Conservation (phyloP, 1,140 invertebrate species). For the Drosophila mojavensis region DNA sequence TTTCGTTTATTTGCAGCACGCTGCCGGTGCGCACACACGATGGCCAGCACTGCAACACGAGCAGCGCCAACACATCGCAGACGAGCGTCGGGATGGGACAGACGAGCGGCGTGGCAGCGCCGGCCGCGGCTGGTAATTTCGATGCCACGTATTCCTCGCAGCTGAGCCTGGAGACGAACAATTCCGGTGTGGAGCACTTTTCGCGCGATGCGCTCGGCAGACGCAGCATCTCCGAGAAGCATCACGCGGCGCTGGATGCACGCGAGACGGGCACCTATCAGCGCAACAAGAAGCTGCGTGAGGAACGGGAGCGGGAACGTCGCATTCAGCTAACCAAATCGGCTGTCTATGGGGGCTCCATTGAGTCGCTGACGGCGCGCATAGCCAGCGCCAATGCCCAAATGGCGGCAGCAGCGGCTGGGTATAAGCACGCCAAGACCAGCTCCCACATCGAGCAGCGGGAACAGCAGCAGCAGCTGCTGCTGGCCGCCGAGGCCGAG, state of each 20-base stretch:
- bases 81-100: constrained; percentile 16
- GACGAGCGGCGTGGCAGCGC: constrained; percentile 12
- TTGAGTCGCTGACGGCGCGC: constrained; percentile 85
- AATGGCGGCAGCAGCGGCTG: constrained; percentile 51
- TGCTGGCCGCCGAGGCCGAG: constrained; percentile 66
- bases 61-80: constrained; percentile 61
- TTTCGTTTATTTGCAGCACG: constrained; percentile 41
- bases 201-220: constrained; percentile 95
- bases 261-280: constrained; percentile 97
- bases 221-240: constrained; percentile 98
- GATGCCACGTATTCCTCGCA: constrained; percentile 91
- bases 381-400: constrained; percentile 80
- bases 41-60: constrained; percentile 69
- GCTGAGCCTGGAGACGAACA: constrained; percentile 90
- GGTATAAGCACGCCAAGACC: constrained; percentile 77
- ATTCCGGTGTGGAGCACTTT: constrained; percentile 87
- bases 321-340: constrained; percentile 79
- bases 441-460: constrained; percentile 73
- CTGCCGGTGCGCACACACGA: constrained; percentile 75
- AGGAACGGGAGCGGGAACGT: constrained; percentile 86
- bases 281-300: constrained; percentile 93
- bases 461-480: constrained; percentile 52
- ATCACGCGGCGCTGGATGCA: constrained; percentile 97
- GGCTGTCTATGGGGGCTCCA: constrained; percentile 83
- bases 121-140: constrained; percentile 56